These are phyloP conservation scores for Apogon talboti DNA, from an alignment of 2,797 vertebrate species.

Conservation along the genomic window DNA sequence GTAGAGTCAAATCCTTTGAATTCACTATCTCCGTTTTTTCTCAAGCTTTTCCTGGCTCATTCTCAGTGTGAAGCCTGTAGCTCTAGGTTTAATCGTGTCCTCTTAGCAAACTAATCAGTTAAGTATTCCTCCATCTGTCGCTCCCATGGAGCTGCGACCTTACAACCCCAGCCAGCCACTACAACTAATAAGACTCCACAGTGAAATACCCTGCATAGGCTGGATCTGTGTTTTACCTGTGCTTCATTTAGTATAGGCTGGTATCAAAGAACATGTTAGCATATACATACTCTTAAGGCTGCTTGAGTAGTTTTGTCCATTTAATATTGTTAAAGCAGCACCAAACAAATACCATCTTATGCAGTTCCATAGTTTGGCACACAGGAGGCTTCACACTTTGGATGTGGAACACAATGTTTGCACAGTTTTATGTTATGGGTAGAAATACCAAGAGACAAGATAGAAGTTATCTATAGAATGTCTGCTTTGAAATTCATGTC, in stretches of 20 bases:
- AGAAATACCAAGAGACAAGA: neutral
- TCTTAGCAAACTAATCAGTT: conserved; percentile 70
- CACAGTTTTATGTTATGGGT: neutral
- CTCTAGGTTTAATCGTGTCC: conserved; percentile 63
- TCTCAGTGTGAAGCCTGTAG: conserved; percentile 38
- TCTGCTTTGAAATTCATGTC: conserved; percentile 17
- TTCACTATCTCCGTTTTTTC: conserved; percentile 52
- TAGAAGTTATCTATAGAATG: conserved; percentile 11
- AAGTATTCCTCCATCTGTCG: conserved; percentile 76
- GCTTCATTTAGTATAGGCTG: conserved; percentile 15
- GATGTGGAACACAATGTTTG: conserved; percentile 2
- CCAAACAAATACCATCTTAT: conserved; percentile 15
- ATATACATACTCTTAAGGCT: neutral
- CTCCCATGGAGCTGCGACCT: conserved; percentile 41
- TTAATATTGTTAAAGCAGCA: conserved; percentile 1
- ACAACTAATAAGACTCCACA: conserved; percentile 41
- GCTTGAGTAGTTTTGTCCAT: conserved; percentile 12
- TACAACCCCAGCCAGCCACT: conserved; percentile 37
- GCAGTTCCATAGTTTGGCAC: neutral
- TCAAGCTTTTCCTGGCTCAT: conserved; percentile 33
- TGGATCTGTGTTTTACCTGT: conserved; percentile 22
- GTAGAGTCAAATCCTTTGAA: neutral
- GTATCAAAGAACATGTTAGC: conserved; percentile 17
- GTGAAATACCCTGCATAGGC: conserved; percentile 33
- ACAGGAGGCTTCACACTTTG: neutral